phyloP scores from a whole-genome alignment of 2,888 invertebrate species.

The Eupithecia centaureata region DNA sequence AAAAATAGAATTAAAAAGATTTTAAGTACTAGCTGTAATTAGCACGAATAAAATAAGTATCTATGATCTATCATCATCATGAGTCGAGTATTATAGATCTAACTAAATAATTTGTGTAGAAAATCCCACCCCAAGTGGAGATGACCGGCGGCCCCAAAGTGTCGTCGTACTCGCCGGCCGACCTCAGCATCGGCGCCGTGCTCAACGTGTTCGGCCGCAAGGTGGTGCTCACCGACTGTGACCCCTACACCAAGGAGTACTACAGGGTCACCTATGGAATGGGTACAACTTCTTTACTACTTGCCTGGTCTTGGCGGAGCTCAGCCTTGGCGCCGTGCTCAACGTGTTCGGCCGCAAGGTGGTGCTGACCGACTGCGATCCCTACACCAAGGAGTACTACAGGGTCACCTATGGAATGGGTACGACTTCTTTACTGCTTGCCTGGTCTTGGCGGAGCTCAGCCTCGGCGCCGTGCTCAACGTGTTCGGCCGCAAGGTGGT shows the following conservation, averaged over 20 bases:
- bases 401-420: conserved; percentile 87
- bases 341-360: conserved; percentile 93
- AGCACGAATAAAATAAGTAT: no score
- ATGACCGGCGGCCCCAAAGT: conserved; percentile 71
- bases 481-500: conserved; percentile 92
- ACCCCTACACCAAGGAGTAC: conserved; percentile 93
- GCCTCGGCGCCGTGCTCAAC: conserved; percentile 91
- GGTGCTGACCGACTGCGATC: conserved; percentile 92
- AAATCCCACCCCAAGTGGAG: conserved; percentile 69
- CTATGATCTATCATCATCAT: no score
- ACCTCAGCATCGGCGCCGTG: conserved; percentile 91
- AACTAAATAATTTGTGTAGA: conserved; percentile 50
- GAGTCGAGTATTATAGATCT: no score
- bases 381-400: conserved; percentile 94
- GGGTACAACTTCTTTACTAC: no score
- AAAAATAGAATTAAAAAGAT: no score
- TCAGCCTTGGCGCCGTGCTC: conserved; percentile 91
- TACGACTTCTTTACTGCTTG: no score
- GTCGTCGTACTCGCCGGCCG: conserved; percentile 86
- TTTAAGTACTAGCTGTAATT: no score
- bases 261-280: conserved; percentile 89
- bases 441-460: conserved; percentile 92
- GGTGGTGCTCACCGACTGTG: conserved; percentile 92
- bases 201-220: conserved; percentile 92
- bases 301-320: conserved; percentile 89